phyloP scores from a whole-genome alignment of 1,140 invertebrate species.

The Bradysia coprophila region DNA sequence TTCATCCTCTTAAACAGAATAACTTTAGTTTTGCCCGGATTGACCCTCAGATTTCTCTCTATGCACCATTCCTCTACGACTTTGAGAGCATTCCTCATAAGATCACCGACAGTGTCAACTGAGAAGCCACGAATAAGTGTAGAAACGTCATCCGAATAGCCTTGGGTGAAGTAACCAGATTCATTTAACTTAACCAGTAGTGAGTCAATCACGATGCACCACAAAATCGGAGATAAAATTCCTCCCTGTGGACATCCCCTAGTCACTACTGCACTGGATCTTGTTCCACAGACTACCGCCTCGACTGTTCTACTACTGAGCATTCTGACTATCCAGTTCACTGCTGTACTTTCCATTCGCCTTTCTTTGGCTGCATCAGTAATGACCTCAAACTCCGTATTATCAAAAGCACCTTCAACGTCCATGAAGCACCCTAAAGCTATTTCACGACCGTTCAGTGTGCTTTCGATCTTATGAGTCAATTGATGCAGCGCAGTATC shows the following conservation, averaged over 20 bases:
- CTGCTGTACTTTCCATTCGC: not conserved
- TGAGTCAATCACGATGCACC: too few relatives aligned
- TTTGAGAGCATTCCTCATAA: too few relatives aligned
- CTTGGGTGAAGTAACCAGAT: too few relatives aligned
- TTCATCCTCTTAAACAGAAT: too few relatives aligned
- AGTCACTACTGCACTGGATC: not conserved
- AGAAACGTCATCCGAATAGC: too few relatives aligned
- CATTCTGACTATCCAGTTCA: not conserved
- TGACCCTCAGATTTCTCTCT: too few relatives aligned
- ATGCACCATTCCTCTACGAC: too few relatives aligned
- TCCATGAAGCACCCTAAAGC: not conserved
- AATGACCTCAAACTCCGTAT: not conserved
- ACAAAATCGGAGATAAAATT: not conserved
- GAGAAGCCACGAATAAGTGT: too few relatives aligned
- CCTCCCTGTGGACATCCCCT: not conserved
- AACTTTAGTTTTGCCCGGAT: too few relatives aligned
- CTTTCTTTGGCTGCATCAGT: not conserved
- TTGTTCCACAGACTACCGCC: not conserved
- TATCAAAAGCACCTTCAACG: not conserved
- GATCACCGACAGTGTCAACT: too few relatives aligned
- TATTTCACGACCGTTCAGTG: not conserved
- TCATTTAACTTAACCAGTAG: too few relatives aligned
- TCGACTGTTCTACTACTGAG: not conserved
- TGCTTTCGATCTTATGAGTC: too few relatives aligned
- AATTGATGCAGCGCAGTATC: not conserved